These are phyloP conservation scores for Noctua comes DNA, from an alignment of 2,888 invertebrate genomes.

Conservation along the genomic window DNA sequence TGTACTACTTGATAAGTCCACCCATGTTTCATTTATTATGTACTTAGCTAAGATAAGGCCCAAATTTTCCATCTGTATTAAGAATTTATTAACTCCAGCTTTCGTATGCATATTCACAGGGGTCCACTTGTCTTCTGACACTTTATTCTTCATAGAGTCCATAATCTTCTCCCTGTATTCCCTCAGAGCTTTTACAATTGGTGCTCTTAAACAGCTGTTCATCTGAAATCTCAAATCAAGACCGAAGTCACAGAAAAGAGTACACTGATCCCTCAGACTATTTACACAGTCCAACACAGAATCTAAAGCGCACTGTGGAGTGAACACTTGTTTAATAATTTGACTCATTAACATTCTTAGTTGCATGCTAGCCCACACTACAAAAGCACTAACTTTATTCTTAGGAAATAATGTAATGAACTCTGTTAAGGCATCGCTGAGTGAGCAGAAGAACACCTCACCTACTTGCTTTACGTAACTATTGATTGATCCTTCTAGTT, in stretches of 20 bases:
- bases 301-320: conserved; percentile 96
- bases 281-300: conserved; percentile 96
- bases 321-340: conserved; percentile 96
- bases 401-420: conserved; percentile 94
- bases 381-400: conserved; percentile 91
- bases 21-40: conserved; percentile 92
- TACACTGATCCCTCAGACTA: conserved; percentile 94
- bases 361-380: conserved; percentile 97
- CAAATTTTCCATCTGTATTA: conserved; percentile 93
- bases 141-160: conserved; percentile 94
- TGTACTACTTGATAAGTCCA: conserved; percentile 94
- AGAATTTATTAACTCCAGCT: conserved; percentile 92
- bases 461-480: conserved; percentile 95
- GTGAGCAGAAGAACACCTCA: conserved; percentile 95
- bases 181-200: conserved; percentile 93
- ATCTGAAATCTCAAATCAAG: conserved; percentile 98
- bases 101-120: conserved; percentile 95
- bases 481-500: conserved; percentile 94
- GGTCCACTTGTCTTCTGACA: conserved; percentile 96
- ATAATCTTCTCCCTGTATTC: conserved; percentile 95
- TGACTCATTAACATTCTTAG: conserved; percentile 94
- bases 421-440: conserved; percentile 92
- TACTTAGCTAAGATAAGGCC: conserved; percentile 93
- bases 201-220: conserved; percentile 95
- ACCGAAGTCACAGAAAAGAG: conserved; percentile 92